Conservation (phyloP, 2,888 invertebrate species). For the Erpobdella octoculata region DNA sequence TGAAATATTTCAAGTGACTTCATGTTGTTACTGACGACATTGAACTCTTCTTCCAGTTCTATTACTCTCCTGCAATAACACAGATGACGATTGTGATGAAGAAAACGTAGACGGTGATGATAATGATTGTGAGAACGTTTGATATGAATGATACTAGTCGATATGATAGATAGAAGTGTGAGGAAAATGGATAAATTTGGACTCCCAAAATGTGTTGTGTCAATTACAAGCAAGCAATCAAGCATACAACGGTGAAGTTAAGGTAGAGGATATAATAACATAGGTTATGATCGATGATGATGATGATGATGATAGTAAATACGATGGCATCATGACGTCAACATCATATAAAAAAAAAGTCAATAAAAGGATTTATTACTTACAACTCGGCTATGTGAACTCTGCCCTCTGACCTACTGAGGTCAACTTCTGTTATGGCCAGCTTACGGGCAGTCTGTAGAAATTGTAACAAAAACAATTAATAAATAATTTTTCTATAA, state of each 20-base stretch:
- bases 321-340: neutral
- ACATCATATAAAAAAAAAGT: no score
- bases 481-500: no score
- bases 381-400: constrained; percentile 38
- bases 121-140: neutral
- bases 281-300: no score
- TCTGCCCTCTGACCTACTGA: constrained; percentile 98
- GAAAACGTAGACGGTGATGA: constrained; percentile 7
- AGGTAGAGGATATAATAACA: no score
- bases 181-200: no score
- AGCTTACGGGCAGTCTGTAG: constrained; percentile 95
- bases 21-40: constrained; percentile 99
- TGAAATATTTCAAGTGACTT: constrained; percentile 92
- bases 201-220: no score
- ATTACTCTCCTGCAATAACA: constrained; percentile 63
- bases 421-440: constrained; percentile 99
- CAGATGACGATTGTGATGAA: neutral
- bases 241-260: no score
- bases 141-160: no score
- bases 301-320: neutral
- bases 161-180: no score
- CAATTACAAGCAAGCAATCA: no score
- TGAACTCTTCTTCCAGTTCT: constrained; percentile 98
- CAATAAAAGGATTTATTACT: no score
- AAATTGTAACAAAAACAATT: no score